Percentiles rank a stretch among this genome's conserved stretches.
Evolutionary conservation across 1,140 invertebrate genomes (phyloP).

Genomic region (Berghia stephanieae): DNA sequence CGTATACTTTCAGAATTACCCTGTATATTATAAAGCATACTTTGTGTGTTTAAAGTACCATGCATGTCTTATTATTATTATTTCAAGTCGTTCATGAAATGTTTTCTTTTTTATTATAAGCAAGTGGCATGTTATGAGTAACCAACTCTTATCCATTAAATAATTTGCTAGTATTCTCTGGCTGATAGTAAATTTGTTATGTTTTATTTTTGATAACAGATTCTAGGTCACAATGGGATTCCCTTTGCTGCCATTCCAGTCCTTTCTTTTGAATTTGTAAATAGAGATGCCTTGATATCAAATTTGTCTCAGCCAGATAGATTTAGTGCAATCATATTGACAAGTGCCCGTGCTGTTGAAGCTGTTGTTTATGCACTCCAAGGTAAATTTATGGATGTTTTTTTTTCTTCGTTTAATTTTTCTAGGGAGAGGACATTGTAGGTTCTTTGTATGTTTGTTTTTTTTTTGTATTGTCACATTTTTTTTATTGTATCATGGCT

Average conservation of each 20-base stretch:
- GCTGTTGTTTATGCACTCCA: conserved; percentile 13
- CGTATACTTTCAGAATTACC: too few species aligned
- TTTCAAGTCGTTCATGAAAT: too few species aligned
- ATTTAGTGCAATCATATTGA: conserved; percentile 27
- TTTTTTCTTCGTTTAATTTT: not conserved
- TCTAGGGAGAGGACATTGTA: not conserved
- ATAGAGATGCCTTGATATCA: not conserved
- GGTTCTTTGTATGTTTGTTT: too few species aligned
- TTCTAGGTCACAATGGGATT: conserved; percentile 1
- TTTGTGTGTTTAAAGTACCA: too few species aligned
- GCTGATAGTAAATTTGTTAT: too few species aligned
- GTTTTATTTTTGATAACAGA: not conserved
- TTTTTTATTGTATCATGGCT: not conserved
- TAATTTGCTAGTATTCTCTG: too few species aligned
- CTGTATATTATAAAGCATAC: too few species aligned
- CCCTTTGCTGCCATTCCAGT: conserved; percentile 17
- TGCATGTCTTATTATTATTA: too few species aligned
- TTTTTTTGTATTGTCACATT: not conserved
- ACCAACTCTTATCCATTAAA: too few species aligned
- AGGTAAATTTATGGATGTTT: conserved; percentile 10
- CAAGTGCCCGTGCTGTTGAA: conserved; percentile 27
- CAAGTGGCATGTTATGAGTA: too few species aligned
- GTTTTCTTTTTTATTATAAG: too few species aligned
- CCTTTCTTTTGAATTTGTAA: conserved; percentile 20
- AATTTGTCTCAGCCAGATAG: conserved; percentile 13